Base-by-base conservation (phyloP, 2,113 vertebrate genomes). In the Aegithalos caudatus region DNA sequence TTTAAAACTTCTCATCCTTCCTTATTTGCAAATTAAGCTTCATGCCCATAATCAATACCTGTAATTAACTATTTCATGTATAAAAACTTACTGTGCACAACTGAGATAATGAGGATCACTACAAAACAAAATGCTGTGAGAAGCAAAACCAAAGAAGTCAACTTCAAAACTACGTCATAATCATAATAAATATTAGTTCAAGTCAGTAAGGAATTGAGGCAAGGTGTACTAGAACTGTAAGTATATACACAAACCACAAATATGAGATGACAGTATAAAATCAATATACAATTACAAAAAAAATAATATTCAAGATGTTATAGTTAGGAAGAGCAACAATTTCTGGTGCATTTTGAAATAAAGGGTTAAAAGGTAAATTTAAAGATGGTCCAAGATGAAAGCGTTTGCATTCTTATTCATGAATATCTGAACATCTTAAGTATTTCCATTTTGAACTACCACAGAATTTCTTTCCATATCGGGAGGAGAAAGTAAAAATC, bases 351-450 rank as follows among this genome's bases (percentile, higher is more conserved):
- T 91, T 96, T 86, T 58, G 31, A 92, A 91, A 70, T 13, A 81
- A 95, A 76, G 12, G 20, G 64, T 89, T 93, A 94, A 95, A 97
- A 92, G 31, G 73, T 82, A 94, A 94, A 92, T 35, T 31, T 77
- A 48, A 79, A 83, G 78, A 33, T 50, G 37, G 57, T 20, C 71
- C 73, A 83, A 86, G 61, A 85, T 66, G 27, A 93, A 95, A 93
- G 10, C 42, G 86, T 76, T 74, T 45, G 37, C 48, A 54, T 86
- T 87, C 90, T 71, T 91, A 85, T 70, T 95, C 77, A 72, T 16
- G 35, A 94, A 74, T 15, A 54, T 42, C 38, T 79, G 73, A 96
- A 82, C 56, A 78, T 22, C 53, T 29, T 22, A 87, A 61, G 33
- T 86, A 62, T 81, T 82, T 76, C 40, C 81, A 3, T 79, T 85